Base-by-base conservation (phyloP, 2,113 vertebrate genomes). In the Globicephala melas region DNA sequence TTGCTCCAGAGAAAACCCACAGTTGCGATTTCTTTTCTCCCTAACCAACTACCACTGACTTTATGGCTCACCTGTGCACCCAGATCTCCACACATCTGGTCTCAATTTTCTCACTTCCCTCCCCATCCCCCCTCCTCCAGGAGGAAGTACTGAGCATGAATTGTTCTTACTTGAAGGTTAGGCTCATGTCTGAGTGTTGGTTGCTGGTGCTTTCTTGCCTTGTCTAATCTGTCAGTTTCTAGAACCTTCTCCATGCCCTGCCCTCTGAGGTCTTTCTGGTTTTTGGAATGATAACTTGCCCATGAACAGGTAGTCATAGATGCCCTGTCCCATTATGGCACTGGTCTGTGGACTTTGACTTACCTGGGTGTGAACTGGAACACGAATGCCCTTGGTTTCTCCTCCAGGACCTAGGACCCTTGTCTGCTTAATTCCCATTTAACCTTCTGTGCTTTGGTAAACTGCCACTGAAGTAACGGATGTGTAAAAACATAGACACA, bases 91-190 rank as follows among this genome's bases (percentile, higher is more conserved):
- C 18, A 33, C 11, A n/a, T 47, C 60, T 76, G 28, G 9, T 36
- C 44, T 92, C 70, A 17, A 3, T 36, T 60, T 84, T 18, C 2
- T 83, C 15, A 77, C 83, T 90, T 80, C 41, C 38, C 2, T 88
- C 33, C 50, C 20, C 8, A 8, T 14, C 33, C 4, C 5, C 1
- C 2, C 5, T 33, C 2, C 25, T 28, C 23, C 17, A 9, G 14
- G 11, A 76, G 65, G 53, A 94, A 87, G 8, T 21, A 4, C 17
- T 50, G 67, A 68, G 28, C 53, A 84, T 2, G 10, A 70, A 21
- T 44, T 50, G 17, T 53, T 92, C 53, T 73, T 76, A 83, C n/a
- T 47, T 65, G 41, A 73, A 47, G n/a, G 28, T 96, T 33, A 86
- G 58, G 41, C 15, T 91, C 60, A 1, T 26, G 17, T 18, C 26